A percentile compares a stretch with the other conserved stretches of the same genome.
These are phyloP conservation scores for Nephrotoma flavescens DNA, from an alignment of 2,888 invertebrate genomes.

Conservation along the genomic window DNA sequence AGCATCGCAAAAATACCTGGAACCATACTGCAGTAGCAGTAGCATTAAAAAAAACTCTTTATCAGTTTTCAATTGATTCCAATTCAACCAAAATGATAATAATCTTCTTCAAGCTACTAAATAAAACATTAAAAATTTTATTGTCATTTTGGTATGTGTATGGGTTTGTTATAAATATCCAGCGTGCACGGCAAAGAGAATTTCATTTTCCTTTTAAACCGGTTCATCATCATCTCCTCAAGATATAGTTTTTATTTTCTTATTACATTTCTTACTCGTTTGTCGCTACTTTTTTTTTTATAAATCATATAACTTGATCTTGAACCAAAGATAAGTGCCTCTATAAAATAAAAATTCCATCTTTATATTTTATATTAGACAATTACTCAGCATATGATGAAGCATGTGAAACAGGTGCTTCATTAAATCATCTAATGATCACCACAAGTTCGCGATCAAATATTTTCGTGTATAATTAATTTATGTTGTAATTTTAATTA, in stretches of 20 bases:
- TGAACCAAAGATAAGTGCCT: not conserved
- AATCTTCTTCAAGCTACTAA: not conserved
- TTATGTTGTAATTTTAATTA: not conserved
- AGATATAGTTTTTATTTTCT: not conserved
- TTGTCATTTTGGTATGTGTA: not conserved
- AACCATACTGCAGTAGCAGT: not conserved
- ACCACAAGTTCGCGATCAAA: not conserved
- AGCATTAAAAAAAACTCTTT: not conserved
- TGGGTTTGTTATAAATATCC: not conserved
- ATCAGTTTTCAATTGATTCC: not conserved
- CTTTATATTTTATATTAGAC: not conserved
- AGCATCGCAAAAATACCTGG: not conserved
- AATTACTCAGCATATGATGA: not conserved
- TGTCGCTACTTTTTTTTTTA: not conserved
- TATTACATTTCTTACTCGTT: not conserved
- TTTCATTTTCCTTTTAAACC: not conserved
- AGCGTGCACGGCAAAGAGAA: not conserved
- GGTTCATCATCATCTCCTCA: not conserved
- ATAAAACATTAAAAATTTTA: not conserved
- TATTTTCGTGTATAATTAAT: not conserved
- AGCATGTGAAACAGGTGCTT: not conserved
- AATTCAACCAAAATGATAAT: not conserved
- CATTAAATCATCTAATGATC: not conserved
- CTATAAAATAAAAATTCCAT: not conserved
- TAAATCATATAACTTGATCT: not conserved